These are phyloP conservation scores for Triplophysa dalaica DNA, from an alignment of 2,113 vertebrate species.

Conservation along the genomic window DNA sequence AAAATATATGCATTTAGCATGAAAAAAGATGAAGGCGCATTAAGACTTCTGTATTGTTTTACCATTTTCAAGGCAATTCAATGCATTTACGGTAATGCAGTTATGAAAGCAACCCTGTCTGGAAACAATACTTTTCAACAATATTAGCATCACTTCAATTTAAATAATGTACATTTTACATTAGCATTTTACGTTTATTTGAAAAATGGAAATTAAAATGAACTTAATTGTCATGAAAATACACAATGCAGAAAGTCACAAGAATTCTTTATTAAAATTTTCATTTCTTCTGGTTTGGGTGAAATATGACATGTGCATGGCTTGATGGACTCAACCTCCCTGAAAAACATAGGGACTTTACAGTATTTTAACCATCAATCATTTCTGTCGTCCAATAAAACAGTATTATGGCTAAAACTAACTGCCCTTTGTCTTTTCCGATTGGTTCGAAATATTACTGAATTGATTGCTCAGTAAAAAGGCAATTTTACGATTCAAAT, in stretches of 20 bases:
- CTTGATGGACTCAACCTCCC: too few relatives aligned
- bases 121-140: too few relatives aligned
- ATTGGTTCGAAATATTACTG: slow-evolving; percentile 16
- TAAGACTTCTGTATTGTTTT: neutral
- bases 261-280: too few relatives aligned
- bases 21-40: neutral
- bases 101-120: too few relatives aligned
- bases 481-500: slow-evolving; percentile 31
- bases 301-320: neutral
- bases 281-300: neutral
- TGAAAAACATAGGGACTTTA: neutral
- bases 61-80: too few relatives aligned
- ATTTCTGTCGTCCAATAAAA: neutral
- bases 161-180: too few relatives aligned
- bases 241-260: neutral
- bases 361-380: neutral
- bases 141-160: too few relatives aligned
- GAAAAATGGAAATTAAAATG: too few relatives aligned
- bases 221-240: neutral
- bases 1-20: neutral
- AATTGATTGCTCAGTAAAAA: slow-evolving; percentile 1
- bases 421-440: neutral
- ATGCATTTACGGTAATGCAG: neutral
- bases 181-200: too few relatives aligned
- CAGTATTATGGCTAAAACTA: neutral